These are phyloP conservation scores for Linnaemya tessellans DNA, from an alignment of 2,888 invertebrate genomes.

Conservation along the genomic window DNA sequence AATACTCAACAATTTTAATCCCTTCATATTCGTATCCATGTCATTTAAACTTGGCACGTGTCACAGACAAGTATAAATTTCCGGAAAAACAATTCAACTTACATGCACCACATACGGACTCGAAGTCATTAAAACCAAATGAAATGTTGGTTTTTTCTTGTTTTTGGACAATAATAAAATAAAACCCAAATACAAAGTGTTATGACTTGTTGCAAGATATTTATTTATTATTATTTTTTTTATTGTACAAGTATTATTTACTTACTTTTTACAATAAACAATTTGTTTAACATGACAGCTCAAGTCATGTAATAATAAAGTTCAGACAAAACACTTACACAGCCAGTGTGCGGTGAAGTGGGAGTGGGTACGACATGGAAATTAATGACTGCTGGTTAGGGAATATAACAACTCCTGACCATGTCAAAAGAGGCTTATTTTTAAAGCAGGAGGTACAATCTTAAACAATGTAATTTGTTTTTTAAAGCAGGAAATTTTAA, in stretches of 20 bases:
- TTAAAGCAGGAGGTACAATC: not conserved
- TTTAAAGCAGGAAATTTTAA: no score
- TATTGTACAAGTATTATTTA: conserved; percentile 36
- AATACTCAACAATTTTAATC: conserved; percentile 10
- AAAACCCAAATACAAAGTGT: conserved; percentile 9
- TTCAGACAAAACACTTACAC: conserved; percentile 19
- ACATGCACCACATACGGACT: conserved; percentile 23
- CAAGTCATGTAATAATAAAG: conserved; percentile 31
- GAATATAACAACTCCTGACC: not conserved
- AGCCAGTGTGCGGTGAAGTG: not conserved
- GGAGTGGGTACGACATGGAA: not conserved
- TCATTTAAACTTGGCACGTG: conserved; percentile 61
- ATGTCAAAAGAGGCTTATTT: not conserved
- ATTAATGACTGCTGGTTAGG: conserved; percentile 5
- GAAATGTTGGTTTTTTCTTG: conserved; percentile 31
- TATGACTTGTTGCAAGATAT: conserved; percentile 31
- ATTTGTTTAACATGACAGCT: conserved; percentile 67
- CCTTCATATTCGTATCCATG: conserved; percentile 44
- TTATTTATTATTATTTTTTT: not conserved
- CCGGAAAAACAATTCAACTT: conserved; percentile 19
- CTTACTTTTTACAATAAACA: conserved; percentile 50
- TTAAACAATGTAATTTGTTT: no score
- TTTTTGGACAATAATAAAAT: conserved; percentile 35
- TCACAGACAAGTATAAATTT: conserved; percentile 37
- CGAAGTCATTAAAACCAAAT: conserved; percentile 47